Conservation (phyloP, 2,113 vertebrate species). For the Gallinago media region DNA sequence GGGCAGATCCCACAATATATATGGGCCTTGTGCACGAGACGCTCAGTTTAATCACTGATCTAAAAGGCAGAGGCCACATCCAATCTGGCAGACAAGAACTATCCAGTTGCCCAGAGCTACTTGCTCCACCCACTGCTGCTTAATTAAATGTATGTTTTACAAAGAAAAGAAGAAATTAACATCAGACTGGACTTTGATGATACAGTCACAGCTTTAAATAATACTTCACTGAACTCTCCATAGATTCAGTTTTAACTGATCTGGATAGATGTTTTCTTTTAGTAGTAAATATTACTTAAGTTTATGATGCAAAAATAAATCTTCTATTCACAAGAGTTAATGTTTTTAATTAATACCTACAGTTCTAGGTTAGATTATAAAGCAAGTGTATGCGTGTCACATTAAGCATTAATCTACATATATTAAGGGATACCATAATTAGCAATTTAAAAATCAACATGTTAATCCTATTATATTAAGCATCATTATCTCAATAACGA, state of each 20-base stretch:
- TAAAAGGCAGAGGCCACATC: not conserved
- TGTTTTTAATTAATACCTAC: not conserved
- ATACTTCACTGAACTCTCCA: not conserved
- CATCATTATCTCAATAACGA: not conserved
- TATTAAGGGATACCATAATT: not conserved
- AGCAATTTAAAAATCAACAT: slow-evolving; percentile 7
- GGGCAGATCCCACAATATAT: not conserved
- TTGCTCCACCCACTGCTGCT: not conserved
- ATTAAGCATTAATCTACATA: not conserved
- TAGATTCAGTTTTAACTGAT: not conserved
- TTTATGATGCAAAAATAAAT: not conserved
- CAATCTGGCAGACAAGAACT: not conserved
- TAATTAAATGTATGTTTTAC: not conserved
- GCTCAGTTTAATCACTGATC: not conserved
- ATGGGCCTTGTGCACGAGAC: not conserved
- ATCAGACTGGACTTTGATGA: not conserved
- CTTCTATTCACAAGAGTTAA: not conserved
- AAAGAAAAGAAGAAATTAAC: not conserved
- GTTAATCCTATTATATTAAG: not conserved
- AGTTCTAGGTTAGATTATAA: not conserved
- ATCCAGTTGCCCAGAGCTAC: not conserved
- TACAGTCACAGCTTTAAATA: not conserved
- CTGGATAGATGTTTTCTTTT: not conserved
- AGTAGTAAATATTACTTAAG: not conserved
- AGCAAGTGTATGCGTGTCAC: not conserved